These are phyloP conservation scores for Pleuronectes platessa DNA, from an alignment of 2,113 vertebrate genomes.

Conservation along the genomic window DNA sequence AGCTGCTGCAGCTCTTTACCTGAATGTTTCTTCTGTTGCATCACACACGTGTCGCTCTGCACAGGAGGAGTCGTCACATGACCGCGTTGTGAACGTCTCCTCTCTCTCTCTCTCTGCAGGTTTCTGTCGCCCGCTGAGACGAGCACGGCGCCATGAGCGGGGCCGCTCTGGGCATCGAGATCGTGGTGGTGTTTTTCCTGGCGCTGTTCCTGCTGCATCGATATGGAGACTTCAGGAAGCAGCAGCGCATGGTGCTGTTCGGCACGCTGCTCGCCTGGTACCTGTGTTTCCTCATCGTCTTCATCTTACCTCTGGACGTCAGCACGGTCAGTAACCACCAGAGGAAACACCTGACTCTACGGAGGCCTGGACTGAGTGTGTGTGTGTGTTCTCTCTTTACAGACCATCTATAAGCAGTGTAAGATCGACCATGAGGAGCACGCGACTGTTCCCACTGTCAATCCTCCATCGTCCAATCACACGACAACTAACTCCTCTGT, in stretches of 20 bases:
- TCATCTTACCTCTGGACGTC: slow-evolving; percentile 95
- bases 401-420: slow-evolving; percentile 86
- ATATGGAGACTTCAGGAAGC: slow-evolving; percentile 96
- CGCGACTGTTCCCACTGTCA: slow-evolving; percentile 8
- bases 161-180: slow-evolving; percentile 91
- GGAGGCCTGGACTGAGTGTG: background rate
- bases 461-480: slow-evolving; percentile 60
- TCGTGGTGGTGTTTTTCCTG: slow-evolving; percentile 96
- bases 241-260: slow-evolving; percentile 94
- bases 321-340: slow-evolving; percentile 88
- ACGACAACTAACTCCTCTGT: slow-evolving; percentile 59
- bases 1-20: too few species aligned
- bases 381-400: slow-evolving; percentile 9
- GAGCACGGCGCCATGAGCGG: slow-evolving; percentile 86
- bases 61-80: too few species aligned
- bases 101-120: background rate
- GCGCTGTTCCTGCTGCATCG: slow-evolving; percentile 94
- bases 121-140: background rate
- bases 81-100: too few species aligned
- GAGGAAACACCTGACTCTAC: background rate
- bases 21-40: too few species aligned
- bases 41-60: too few species aligned
- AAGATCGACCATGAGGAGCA: slow-evolving; percentile 69
- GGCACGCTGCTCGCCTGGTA: slow-evolving; percentile 97
- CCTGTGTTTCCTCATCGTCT: slow-evolving; percentile 97